These are phyloP conservation scores for Arremon aurantiirostris DNA, from an alignment of 2,797 vertebrate genomes.

Conservation along the genomic window DNA sequence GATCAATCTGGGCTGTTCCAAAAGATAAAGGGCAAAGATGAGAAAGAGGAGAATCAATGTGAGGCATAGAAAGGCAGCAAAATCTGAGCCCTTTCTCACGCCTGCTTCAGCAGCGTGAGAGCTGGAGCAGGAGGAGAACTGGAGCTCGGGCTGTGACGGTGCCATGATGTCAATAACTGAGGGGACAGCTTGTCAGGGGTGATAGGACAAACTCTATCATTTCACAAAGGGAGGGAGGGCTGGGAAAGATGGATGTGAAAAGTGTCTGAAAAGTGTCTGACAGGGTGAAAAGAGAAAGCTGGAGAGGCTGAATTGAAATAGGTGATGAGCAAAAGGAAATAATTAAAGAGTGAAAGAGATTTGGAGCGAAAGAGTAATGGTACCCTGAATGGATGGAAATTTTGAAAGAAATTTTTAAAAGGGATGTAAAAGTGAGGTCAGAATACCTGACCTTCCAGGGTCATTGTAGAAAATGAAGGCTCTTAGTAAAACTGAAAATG, in stretches of 20 bases:
- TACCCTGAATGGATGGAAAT: fast-evolving
- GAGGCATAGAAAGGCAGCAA: neutral
- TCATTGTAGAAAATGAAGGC: neutral
- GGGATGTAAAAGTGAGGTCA: neutral
- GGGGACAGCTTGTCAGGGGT: conserved; percentile 4
- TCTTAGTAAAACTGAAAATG: neutral
- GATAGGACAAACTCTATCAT: conserved; percentile 4
- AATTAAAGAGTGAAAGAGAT: neutral
- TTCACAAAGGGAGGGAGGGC: neutral
- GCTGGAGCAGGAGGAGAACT: neutral
- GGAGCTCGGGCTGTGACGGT: neutral
- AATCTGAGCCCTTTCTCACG: neutral
- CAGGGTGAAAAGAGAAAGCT: conserved; percentile 16
- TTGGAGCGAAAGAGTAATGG: neutral
- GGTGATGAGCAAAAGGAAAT: neutral
- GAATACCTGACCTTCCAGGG: neutral
- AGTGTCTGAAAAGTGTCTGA: neutral
- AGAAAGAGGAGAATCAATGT: neutral
- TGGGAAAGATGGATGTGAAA: neutral
- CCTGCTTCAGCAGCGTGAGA: neutral
- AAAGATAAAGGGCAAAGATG: neutral
- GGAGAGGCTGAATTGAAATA: neutral
- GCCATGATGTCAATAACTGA: neutral
- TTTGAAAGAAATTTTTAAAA: neutral
- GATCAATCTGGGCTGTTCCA: neutral